These are phyloP conservation scores for Octonoba sinensis DNA, from an alignment of 2,888 invertebrate species.

Conservation along the genomic window DNA sequence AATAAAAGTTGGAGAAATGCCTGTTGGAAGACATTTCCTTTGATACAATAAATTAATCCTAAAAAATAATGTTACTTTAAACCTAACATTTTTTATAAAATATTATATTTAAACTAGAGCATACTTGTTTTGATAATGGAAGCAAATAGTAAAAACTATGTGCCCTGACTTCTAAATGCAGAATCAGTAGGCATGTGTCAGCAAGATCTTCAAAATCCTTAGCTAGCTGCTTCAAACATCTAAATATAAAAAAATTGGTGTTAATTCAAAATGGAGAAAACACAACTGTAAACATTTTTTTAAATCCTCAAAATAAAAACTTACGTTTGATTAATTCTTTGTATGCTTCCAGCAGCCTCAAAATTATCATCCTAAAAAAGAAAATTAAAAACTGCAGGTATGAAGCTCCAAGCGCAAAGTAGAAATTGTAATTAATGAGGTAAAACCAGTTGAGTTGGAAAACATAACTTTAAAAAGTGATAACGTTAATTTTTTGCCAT, in stretches of 20 bases:
- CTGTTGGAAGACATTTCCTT: too few relatives aligned
- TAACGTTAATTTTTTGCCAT: too few relatives aligned
- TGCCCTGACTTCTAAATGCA: slow-evolving; percentile 93
- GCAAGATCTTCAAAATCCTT: slow-evolving; percentile 88
- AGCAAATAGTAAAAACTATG: slow-evolving; percentile 95
- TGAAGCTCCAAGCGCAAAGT: too few relatives aligned
- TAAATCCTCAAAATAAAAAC: neutral
- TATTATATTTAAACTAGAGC: too few relatives aligned
- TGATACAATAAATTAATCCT: too few relatives aligned
- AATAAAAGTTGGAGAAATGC: too few relatives aligned
- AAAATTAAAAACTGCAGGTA: too few relatives aligned
- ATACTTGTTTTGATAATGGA: slow-evolving; percentile 74
- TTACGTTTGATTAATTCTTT: neutral
- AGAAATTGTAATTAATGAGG: too few relatives aligned
- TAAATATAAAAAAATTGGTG: neutral
- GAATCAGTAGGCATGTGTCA: slow-evolving; percentile 88
- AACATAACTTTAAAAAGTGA: too few relatives aligned
- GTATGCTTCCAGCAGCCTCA: neutral
- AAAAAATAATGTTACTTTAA: too few relatives aligned
- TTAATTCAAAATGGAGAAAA: neutral
- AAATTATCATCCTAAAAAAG: neutral
- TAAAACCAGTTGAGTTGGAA: too few relatives aligned
- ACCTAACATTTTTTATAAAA: too few relatives aligned
- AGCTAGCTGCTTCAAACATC: slow-evolving; percentile 73
- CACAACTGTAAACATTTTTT: neutral